Percentiles rank a stretch among this genome's conserved stretches.
These are phyloP conservation scores for Cotesia chilonis DNA, from an alignment of 1,140 invertebrate genomes.

Conservation along the genomic window DNA sequence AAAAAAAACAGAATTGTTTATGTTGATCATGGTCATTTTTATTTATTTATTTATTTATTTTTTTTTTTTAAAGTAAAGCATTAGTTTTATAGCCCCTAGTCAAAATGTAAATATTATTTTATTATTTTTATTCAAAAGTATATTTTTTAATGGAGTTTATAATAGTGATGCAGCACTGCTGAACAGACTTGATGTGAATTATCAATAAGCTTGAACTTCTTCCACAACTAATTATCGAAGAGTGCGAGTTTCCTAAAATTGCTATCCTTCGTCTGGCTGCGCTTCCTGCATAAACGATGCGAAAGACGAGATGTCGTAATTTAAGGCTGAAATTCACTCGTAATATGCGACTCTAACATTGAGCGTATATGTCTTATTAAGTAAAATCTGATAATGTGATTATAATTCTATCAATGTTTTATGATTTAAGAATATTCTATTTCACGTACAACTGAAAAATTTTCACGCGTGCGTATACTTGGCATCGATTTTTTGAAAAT, in stretches of 20 bases:
- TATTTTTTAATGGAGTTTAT: too few relatives aligned
- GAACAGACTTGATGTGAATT: slow-evolving; percentile 15
- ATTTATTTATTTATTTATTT: too few relatives aligned
- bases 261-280: slow-evolving; percentile 13
- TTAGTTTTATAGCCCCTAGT: too few relatives aligned
- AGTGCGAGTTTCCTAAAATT: slow-evolving; percentile 24
- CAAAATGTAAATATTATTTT: too few relatives aligned
- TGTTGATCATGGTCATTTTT: too few relatives aligned
- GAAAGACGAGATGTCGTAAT: slow-evolving; percentile 34
- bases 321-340: slow-evolving; percentile 12
- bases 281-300: slow-evolving; percentile 38
- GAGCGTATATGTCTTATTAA: slow-evolving; percentile 24
- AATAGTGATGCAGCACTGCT: neutral
- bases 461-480: too few relatives aligned
- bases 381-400: slow-evolving; percentile 35
- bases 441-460: too few relatives aligned
- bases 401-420: slow-evolving; percentile 32
- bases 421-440: slow-evolving; percentile 1
- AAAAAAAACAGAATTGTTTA: neutral
- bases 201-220: slow-evolving; percentile 24
- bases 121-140: too few relatives aligned
- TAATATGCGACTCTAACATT: slow-evolving; percentile 2
- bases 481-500: too few relatives aligned
- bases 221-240: slow-evolving; percentile 14
- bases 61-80: too few relatives aligned